A percentile compares a stretch with the other conserved stretches of the same genome.
Evolutionary conservation across 2,888 invertebrate species (phyloP).

Genomic region (Ormyrus pomaceus): DNA sequence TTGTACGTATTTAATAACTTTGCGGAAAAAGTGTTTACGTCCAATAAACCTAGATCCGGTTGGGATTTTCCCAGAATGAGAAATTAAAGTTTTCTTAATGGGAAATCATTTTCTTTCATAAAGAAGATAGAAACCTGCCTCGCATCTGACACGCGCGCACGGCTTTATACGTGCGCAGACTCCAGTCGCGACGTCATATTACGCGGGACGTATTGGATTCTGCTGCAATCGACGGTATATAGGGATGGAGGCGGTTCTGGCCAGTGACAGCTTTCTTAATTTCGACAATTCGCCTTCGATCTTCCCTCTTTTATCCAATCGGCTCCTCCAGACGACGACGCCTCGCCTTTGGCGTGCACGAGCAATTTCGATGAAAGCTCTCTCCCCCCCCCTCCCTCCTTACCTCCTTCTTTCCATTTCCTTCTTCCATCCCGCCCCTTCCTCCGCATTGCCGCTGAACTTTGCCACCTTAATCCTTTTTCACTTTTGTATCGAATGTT

Average conservation of each 20-base stretch:
- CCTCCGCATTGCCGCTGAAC: not conserved
- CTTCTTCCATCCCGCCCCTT: not conserved
- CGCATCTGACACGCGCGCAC: not conserved
- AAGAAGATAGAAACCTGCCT: not conserved
- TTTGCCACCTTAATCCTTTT: constrained; percentile 15
- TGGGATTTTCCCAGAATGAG: no score
- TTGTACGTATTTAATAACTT: no score
- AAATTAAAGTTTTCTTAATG: no score
- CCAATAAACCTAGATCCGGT: no score
- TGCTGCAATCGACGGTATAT: constrained; percentile 27
- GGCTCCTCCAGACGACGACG: constrained; percentile 29
- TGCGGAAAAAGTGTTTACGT: no score
- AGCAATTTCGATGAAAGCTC: constrained; percentile 54
- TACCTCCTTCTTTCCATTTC: constrained; percentile 5
- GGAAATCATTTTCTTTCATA: no score
- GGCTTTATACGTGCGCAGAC: not conserved
- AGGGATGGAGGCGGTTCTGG: constrained; percentile 38
- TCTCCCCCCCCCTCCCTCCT: not conserved
- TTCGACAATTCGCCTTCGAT: constrained; percentile 56
- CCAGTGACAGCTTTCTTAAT: constrained; percentile 61
- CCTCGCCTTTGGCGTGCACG: constrained; percentile 8
- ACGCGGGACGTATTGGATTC: constrained; percentile 57
- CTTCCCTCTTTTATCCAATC: constrained; percentile 48
- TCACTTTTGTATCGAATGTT: constrained; percentile 16
- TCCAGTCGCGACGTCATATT: not conserved